phyloP scores from a whole-genome alignment of 2,888 invertebrate species.

The Agrotis segetum region DNA sequence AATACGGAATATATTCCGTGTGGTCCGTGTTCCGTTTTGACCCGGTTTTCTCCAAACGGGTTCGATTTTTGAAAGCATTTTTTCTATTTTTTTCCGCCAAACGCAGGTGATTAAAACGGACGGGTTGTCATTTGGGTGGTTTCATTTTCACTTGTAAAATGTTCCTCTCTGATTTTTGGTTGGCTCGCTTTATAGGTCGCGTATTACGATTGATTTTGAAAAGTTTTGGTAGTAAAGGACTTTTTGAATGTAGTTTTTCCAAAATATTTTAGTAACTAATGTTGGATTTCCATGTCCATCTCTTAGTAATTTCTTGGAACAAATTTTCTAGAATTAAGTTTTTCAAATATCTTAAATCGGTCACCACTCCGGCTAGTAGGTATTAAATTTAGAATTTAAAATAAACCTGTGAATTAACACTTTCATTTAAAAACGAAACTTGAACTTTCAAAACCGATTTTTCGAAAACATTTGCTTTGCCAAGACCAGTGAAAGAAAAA shows the following conservation, averaged over 20 bases:
- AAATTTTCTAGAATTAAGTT: neutral
- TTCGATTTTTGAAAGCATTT: conserved; percentile 68
- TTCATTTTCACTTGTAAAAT: conserved; percentile 47
- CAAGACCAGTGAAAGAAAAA: neutral
- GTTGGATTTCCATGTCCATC: neutral
- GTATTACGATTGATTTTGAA: conserved; percentile 4
- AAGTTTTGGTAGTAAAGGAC: neutral
- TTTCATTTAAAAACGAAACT: neutral
- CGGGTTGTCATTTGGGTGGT: conserved; percentile 51
- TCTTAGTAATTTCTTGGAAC: neutral
- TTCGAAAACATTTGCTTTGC: too few relatives aligned
- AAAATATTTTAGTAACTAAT: neutral
- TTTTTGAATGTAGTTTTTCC: neutral
- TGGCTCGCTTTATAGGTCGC: neutral
- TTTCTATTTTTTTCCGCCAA: conserved; percentile 42
- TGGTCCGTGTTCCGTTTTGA: conserved; percentile 77
- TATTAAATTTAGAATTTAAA: too few relatives aligned
- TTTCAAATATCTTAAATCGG: neutral
- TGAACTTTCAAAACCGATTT: neutral
- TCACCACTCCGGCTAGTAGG: neutral
- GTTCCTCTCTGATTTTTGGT: conserved; percentile 28
- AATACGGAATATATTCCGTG: conserved; percentile 80
- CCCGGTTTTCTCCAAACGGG: conserved; percentile 76
- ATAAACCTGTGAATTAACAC: neutral
- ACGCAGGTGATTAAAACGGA: conserved; percentile 60